Evolutionary conservation across 2,113 vertebrate genomes (phyloP).

Genomic region (Xiphorhynchus elegans): DNA sequence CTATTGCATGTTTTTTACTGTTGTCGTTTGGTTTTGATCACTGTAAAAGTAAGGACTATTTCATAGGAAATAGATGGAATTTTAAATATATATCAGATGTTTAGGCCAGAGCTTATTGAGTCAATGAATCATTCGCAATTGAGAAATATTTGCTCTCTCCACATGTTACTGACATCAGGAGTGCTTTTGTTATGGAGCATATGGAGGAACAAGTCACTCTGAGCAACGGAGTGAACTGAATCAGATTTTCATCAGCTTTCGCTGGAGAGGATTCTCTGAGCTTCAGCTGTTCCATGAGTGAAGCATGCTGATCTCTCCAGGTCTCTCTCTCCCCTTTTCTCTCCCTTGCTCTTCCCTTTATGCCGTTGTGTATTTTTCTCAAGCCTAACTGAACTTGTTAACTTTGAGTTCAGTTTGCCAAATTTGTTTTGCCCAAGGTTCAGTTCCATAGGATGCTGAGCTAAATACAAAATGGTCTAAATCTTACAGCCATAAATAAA

Average conservation of each 20-base stretch:
- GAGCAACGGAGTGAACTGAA: background rate
- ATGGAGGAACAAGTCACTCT: background rate
- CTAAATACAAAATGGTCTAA: background rate
- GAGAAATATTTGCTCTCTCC: conserved; percentile 46
- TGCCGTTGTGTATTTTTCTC: background rate
- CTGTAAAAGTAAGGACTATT: background rate
- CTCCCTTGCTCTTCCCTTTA: background rate
- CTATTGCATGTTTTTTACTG: background rate
- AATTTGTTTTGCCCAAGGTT: background rate
- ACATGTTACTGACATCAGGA: conserved; percentile 29
- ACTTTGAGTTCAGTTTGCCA: background rate
- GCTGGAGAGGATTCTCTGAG: background rate
- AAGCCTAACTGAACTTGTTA: background rate
- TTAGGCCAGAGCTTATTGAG: conserved; percentile 32
- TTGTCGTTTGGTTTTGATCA: conserved; percentile 14
- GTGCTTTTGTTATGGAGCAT: background rate
- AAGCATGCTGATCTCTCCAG: background rate
- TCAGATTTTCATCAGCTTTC: conserved; percentile 15
- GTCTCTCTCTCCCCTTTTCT: background rate
- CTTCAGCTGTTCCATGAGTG: background rate
- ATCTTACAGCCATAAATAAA: background rate
- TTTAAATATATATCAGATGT: conserved; percentile 38
- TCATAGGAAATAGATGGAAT: conserved; percentile 23
- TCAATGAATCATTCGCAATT: conserved; percentile 37
- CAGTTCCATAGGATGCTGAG: background rate